These are phyloP conservation scores for Arrhopalites spinosus DNA, from an alignment of 2,888 invertebrate species.

Conservation along the genomic window DNA sequence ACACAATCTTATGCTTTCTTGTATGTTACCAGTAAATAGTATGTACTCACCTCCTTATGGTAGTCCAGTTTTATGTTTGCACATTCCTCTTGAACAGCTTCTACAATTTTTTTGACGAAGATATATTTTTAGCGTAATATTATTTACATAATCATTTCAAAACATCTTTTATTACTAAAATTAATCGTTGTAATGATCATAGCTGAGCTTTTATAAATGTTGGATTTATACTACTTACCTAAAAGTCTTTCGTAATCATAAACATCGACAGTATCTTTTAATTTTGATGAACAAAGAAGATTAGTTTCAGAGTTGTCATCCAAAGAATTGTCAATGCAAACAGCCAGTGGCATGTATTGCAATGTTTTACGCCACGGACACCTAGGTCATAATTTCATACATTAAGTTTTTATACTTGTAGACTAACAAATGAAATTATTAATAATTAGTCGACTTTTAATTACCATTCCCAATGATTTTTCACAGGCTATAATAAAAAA, in stretches of 20 bases:
- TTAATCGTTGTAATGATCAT: too few species aligned
- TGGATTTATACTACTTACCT: too few species aligned
- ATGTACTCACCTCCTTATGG: constrained; percentile 17
- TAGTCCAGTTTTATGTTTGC: not conserved
- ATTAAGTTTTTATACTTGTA: too few species aligned
- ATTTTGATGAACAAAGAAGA: not conserved
- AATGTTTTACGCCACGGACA: constrained; percentile 30
- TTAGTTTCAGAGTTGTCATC: not conserved
- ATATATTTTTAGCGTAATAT: too few species aligned
- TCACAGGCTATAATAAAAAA: constrained; percentile 6
- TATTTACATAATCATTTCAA: too few species aligned
- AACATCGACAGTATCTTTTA: not conserved
- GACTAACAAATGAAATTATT: too few species aligned
- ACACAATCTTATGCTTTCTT: too few species aligned
- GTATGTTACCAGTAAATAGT: too few species aligned
- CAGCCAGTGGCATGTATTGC: not conserved
- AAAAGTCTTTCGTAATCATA: constrained; percentile 16
- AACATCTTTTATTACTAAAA: too few species aligned
- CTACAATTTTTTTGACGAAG: too few species aligned
- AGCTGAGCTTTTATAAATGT: too few species aligned
- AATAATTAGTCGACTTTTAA: too few species aligned
- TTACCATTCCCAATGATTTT: constrained; percentile 32
- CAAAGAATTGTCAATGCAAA: not conserved
- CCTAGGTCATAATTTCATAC: not conserved
- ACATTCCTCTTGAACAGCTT: constrained; percentile 16